These are phyloP conservation scores for Sepioteuthis lessoniana DNA, from an alignment of 2,888 invertebrate genomes.

Conservation along the genomic window DNA sequence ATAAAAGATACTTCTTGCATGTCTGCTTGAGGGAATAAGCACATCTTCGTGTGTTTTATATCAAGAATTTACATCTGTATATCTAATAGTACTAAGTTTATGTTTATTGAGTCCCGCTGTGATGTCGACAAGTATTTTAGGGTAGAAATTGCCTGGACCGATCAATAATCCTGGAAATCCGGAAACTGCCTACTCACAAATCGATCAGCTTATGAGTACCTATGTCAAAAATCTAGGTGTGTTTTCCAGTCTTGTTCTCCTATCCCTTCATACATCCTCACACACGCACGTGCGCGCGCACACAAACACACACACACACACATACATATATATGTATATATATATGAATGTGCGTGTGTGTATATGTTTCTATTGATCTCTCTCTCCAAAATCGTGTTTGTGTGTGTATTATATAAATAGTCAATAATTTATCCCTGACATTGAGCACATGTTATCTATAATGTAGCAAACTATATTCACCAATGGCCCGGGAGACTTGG, in stretches of 20 bases:
- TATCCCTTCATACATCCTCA: too few relatives aligned
- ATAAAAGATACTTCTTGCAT: neutral
- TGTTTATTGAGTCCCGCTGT: neutral
- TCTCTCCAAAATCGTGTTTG: too few relatives aligned
- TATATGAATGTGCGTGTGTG: neutral
- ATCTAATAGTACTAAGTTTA: neutral
- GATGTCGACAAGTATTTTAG: neutral
- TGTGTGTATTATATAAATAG: too few relatives aligned
- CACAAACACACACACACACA: too few relatives aligned
- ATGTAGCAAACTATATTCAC: too few relatives aligned
- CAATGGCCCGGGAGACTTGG: too few relatives aligned
- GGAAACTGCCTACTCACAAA: conserved; percentile 23
- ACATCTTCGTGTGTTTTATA: neutral
- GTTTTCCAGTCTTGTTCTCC: neutral
- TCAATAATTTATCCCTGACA: too few relatives aligned
- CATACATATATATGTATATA: neutral
- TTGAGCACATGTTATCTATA: too few relatives aligned
- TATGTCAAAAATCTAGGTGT: neutral
- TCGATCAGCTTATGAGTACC: neutral
- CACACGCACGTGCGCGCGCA: too few relatives aligned
- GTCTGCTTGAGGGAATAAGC: neutral
- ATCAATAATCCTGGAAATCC: conserved; percentile 1
- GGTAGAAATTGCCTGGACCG: neutral
- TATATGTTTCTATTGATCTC: too few relatives aligned
- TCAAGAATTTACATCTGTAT: neutral